Evolutionary conservation across 2,888 invertebrate species (phyloP).

Genomic region (Himalopsyche anomala): DNA sequence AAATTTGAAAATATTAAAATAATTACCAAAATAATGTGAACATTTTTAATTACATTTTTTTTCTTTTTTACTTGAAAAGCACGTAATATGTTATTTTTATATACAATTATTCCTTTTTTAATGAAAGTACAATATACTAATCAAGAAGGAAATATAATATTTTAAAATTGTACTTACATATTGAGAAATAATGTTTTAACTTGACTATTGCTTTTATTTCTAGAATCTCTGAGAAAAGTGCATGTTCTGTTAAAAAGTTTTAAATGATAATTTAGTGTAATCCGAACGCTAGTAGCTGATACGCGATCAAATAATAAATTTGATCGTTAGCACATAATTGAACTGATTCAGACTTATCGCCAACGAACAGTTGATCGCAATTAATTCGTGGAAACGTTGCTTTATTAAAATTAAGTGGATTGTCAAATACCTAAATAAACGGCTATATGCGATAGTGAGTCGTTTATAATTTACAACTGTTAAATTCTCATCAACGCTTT

Average conservation of each 20-base stretch:
- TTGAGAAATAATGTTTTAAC: no score
- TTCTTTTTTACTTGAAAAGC: no score
- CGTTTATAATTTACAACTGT: not conserved
- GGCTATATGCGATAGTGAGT: not conserved
- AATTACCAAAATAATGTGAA: no score
- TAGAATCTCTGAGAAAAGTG: not conserved
- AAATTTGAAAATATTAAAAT: no score
- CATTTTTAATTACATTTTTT: no score
- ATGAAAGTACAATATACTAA: no score
- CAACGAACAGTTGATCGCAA: not conserved
- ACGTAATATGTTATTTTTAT: no score
- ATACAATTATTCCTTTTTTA: no score
- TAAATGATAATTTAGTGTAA: not conserved
- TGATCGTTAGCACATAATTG: conserved; percentile 16
- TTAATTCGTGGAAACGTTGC: conserved; percentile 19
- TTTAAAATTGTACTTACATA: no score
- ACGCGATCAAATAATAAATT: conserved; percentile 30
- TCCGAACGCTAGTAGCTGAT: not conserved
- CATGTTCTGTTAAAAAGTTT: not conserved
- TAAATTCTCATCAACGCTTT: not conserved
- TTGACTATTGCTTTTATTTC: no score
- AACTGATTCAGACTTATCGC: not conserved
- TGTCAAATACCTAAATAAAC: not conserved
- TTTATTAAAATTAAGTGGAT: conserved; percentile 23
- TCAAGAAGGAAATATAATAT: no score